These are phyloP conservation scores for Athripsodes cinereus DNA, from an alignment of 2,888 invertebrate genomes.

Conservation along the genomic window DNA sequence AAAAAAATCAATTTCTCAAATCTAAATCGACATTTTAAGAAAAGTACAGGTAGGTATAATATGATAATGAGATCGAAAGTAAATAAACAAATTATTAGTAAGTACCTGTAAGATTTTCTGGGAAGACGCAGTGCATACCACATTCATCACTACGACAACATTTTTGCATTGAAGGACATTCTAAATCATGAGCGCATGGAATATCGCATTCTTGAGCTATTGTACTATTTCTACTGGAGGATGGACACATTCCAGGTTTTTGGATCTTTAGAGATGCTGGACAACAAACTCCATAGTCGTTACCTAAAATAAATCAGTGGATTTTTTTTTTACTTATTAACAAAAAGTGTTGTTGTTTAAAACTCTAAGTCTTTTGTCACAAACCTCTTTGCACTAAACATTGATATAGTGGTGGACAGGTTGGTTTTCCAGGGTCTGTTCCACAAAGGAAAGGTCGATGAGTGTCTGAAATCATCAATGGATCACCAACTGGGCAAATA, in stretches of 20 bases:
- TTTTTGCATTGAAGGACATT: constrained; percentile 76
- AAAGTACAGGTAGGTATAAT: background rate
- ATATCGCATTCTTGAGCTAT: constrained; percentile 52
- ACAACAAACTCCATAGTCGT: constrained; percentile 85
- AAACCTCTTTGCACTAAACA: constrained; percentile 70
- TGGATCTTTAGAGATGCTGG: constrained; percentile 69
- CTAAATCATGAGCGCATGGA: constrained; percentile 70
- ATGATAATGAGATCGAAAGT: too few relatives aligned
- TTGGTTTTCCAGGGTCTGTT: constrained; percentile 71
- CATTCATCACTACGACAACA: constrained; percentile 73
- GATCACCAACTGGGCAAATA: constrained; percentile 72
- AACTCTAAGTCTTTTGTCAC: constrained; percentile 1
- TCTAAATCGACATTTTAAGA: background rate
- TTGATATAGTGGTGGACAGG: constrained; percentile 74
- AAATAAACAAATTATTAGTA: background rate
- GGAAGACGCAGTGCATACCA: constrained; percentile 66
- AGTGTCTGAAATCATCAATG: constrained; percentile 65
- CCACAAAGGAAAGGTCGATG: constrained; percentile 78
- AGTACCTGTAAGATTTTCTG: constrained; percentile 65
- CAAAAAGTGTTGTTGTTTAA: background rate
- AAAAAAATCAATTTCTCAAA: background rate
- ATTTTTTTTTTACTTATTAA: too few relatives aligned
- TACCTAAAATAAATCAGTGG: constrained; percentile 49
- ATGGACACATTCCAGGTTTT: constrained; percentile 74
- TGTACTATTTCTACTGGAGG: constrained; percentile 36